Evolutionary conservation across 2,113 vertebrate species (phyloP), one percentile per base, ranked within the genome.

Genomic region (Myiozetetes cayanensis): DNA sequence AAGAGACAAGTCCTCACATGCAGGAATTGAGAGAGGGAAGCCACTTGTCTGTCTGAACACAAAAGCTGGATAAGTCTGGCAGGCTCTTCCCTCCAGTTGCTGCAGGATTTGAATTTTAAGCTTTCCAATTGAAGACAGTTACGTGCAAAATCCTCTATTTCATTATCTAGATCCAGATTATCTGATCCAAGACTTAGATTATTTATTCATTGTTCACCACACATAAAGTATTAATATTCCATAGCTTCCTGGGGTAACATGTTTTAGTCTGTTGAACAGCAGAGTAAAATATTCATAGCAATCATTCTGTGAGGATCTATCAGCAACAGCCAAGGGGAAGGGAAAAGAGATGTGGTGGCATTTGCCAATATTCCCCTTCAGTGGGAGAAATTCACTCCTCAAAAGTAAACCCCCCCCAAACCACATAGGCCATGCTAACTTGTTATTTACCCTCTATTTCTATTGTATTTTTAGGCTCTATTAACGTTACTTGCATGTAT

Each of bases 361-460:
- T 75, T 75, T 75, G 12, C 52, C 66, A 49, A 2, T 16, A 25
- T 62, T 77, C 10, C 46, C 25, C 17, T 28, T 56, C 46, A 43
- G 11, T 6, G 58, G 35, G 49, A 58, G 7, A 71, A 92, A 73
- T 56, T 3, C 9, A 33, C 62, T 67, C 33, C 35, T n/a, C 44
- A 19, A 22, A 33, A 80, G 3, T 14, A 31, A 63, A 27, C 28
- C 13, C 6, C 10, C 6, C 9, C 4, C 2, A 50, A 2, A 33
- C 47, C 28, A 14, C 44, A 16, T 5, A 39, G 22, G 20, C 4
- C 24, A 3, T 0, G 3, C 24, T 13, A 52, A 3, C 15, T 24
- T 56, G 25, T 85, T 44, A 33, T 61, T 61, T 18, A 43, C 8
- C 23, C 9, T 7, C 19, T 31, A 11, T 31, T 63, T 25, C 28